phyloP scores from a whole-genome alignment of 2,888 invertebrate genomes.

The Conistra vaccinii region DNA sequence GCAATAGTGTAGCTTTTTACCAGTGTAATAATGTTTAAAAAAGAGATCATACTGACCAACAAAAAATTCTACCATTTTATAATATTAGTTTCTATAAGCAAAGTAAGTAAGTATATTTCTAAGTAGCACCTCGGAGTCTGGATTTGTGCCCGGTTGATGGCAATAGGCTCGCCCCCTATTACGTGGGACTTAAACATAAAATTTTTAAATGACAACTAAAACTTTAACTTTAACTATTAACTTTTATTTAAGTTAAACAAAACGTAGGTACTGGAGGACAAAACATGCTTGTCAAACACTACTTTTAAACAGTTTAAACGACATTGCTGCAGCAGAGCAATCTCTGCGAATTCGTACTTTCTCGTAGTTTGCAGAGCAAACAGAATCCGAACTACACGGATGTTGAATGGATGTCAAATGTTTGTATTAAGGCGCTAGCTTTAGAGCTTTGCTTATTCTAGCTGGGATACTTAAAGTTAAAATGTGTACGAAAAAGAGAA shows the following conservation, averaged over 20 bases:
- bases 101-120: no score
- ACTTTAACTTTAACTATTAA: no score
- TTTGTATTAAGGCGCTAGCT: neutral
- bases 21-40: no score
- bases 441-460: neutral
- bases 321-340: neutral
- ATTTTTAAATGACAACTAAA: no score
- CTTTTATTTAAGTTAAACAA: neutral
- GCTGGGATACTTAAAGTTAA: neutral
- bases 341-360: neutral
- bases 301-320: neutral
- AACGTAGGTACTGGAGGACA: no score
- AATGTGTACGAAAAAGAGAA: neutral
- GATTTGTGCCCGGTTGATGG: no score
- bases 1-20: neutral
- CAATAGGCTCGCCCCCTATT: no score
- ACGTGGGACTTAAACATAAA: no score
- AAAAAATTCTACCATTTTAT: no score
- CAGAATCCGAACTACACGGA: neutral
- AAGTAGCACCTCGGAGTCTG: no score
- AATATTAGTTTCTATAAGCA: no score
- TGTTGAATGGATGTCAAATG: slow-evolving; percentile 19
- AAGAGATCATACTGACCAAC: no score
- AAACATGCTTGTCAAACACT: neutral
- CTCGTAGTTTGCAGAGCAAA: slow-evolving; percentile 14